These are phyloP conservation scores for Epizoanthus fatuus DNA, from an alignment of 92 coral and sea anemone species.

Conservation along the genomic window DNA sequence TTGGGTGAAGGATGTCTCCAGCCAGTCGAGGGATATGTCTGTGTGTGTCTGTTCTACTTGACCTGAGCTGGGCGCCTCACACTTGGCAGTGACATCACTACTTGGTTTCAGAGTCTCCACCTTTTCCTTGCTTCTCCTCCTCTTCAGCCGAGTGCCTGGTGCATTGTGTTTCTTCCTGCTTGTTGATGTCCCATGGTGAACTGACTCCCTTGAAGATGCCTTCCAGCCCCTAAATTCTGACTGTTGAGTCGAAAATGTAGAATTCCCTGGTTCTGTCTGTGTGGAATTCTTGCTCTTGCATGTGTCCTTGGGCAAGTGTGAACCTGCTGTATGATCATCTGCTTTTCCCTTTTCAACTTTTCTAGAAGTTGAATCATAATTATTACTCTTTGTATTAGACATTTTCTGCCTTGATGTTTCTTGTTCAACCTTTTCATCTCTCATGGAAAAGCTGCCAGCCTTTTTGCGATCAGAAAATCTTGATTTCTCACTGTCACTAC, in stretches of 20 bases:
- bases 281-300: neutral
- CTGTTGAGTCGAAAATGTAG: neutral
- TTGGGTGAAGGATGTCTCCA: neutral
- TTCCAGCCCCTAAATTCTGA: slow-evolving; percentile 25
- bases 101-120: neutral
- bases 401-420: neutral
- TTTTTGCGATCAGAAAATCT: neutral
- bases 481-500: neutral
- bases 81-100: neutral
- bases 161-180: slow-evolving; percentile 3
- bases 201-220: neutral
- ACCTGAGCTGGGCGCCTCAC: neutral
- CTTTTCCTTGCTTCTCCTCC: slow-evolving; percentile 19
- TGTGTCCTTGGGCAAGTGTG: slow-evolving; percentile 8
- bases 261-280: neutral
- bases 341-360: neutral
- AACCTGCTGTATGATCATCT: neutral
- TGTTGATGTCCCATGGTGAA: neutral
- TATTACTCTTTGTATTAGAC: neutral
- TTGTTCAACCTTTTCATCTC: neutral
- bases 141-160: slow-evolving; percentile 11
- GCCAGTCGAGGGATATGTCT: neutral
- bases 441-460: neutral
- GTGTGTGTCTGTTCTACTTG: neutral
- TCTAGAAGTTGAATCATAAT: neutral